A percentile compares a stretch with the other conserved stretches of the same genome.
These are phyloP conservation scores for Zygothrica quintamaculata DNA, from an alignment of 2,888 invertebrate species.

Conservation along the genomic window DNA sequence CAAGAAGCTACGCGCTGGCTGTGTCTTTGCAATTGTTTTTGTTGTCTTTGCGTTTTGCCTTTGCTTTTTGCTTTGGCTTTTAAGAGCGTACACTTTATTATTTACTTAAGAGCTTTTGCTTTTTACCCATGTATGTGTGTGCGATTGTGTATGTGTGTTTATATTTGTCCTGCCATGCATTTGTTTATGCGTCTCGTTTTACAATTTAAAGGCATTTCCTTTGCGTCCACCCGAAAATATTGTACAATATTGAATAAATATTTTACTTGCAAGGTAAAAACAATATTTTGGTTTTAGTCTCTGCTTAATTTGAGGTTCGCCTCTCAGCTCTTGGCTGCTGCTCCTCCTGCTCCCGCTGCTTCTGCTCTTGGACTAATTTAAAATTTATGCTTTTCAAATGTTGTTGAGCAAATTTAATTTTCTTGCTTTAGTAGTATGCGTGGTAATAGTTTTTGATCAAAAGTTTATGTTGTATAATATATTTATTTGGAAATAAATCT, in stretches of 20 bases:
- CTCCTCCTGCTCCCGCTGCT: constrained; percentile 14
- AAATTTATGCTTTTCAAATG: constrained; percentile 69
- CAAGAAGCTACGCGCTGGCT: constrained; percentile 33
- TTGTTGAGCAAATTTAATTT: constrained; percentile 50
- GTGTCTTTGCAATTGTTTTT: constrained; percentile 37
- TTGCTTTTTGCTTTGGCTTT: constrained; percentile 38
- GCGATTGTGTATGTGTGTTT: constrained; percentile 26
- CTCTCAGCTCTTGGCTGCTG: neutral
- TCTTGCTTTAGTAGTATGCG: constrained; percentile 24
- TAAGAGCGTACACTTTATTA: constrained; percentile 65
- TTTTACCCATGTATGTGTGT: too few species aligned
- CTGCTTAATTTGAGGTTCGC: constrained; percentile 57
- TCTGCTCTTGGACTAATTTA: constrained; percentile 53
- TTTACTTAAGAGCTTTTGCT: constrained; percentile 74
- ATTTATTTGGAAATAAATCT: too few species aligned
- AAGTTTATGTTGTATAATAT: constrained; percentile 33
- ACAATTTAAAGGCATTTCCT: constrained; percentile 77
- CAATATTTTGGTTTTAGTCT: constrained; percentile 76
- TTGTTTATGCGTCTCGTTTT: constrained; percentile 80
- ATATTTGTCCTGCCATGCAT: constrained; percentile 55
- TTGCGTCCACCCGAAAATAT: constrained; percentile 45
- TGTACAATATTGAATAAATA: constrained; percentile 77
- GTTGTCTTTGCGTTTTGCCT: constrained; percentile 43
- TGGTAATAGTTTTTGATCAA: constrained; percentile 41
- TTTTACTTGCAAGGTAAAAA: constrained; percentile 79